Percentiles rank a stretch among this genome's conserved stretches.
Evolutionary conservation across 2,888 invertebrate genomes (phyloP).

Genomic region (Furcula furcula): DNA sequence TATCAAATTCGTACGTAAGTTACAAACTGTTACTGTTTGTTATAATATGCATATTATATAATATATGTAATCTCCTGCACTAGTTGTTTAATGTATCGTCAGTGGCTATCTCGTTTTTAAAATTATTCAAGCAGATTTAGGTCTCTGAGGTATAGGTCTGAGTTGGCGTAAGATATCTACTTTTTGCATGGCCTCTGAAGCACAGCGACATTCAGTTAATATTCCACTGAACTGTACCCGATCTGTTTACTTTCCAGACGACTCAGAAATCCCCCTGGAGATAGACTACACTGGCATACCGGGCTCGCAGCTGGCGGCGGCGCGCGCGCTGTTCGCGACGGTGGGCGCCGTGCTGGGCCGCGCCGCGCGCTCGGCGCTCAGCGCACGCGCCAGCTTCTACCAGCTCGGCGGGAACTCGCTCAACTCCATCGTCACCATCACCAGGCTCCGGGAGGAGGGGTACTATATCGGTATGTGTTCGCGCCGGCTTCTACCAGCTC

Average conservation of each 20-base stretch:
- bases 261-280: conserved; percentile 80
- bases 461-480: conserved; percentile 85
- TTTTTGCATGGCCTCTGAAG: too few relatives aligned
- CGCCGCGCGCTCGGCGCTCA: conserved; percentile 82
- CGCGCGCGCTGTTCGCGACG: conserved; percentile 87
- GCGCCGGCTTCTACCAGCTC: too few relatives aligned
- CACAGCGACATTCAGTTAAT: too few relatives aligned
- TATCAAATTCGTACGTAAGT: neutral
- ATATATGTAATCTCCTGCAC: too few relatives aligned
- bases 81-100: too few relatives aligned
- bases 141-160: too few relatives aligned
- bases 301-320: conserved; percentile 81
- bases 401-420: conserved; percentile 93
- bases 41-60: too few relatives aligned
- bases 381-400: conserved; percentile 88
- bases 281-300: conserved; percentile 86
- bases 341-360: conserved; percentile 87
- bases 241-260: conserved; percentile 52
- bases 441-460: conserved; percentile 87
- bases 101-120: too few relatives aligned
- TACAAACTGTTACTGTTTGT: too few relatives aligned
- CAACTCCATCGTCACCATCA: conserved; percentile 92
- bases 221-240: too few relatives aligned
- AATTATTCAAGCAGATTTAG: too few relatives aligned
- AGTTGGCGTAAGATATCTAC: too few relatives aligned